Percentiles rank a stretch among this genome's conserved stretches.
phyloP scores from a whole-genome alignment of 2,797 vertebrate species.

The Garrulus glandarius region DNA sequence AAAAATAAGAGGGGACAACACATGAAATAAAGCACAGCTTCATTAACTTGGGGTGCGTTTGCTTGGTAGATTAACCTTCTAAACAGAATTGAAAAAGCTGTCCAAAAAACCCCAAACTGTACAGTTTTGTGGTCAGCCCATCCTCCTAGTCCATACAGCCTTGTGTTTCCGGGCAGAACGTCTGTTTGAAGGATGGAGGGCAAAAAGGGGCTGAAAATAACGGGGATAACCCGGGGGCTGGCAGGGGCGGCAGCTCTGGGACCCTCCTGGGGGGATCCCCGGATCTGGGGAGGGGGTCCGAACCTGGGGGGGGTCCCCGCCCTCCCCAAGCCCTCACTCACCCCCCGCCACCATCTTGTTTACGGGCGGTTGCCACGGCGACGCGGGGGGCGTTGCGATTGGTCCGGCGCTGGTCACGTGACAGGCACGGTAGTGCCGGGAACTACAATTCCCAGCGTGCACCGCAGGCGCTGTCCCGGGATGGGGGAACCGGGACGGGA shows the following conservation, averaged over 20 bases:
- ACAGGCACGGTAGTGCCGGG: rapidly evolving
- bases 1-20: background rate
- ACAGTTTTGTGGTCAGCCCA: background rate
- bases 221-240: rapidly evolving
- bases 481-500: too few relatives aligned
- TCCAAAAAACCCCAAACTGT: background rate
- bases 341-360: conserved; percentile 2
- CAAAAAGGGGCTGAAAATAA: background rate
- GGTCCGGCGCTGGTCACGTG: background rate
- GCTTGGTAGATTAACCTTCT: background rate
- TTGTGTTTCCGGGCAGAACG: background rate
- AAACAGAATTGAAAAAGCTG: background rate
- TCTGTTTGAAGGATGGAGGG: background rate
- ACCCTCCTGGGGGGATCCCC: background rate
- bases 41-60: background rate
- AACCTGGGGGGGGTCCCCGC: background rate
- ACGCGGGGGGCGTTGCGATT: background rate
- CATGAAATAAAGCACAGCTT: background rate
- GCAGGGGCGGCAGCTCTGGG: background rate
- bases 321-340: background rate
- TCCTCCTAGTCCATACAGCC: background rate
- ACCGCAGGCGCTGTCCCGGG: background rate
- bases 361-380: background rate
- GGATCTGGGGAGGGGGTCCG: too few relatives aligned
- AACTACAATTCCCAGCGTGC: background rate